Conservation (phyloP, 1,140 invertebrate genomes). For the Dreissena polymorpha region DNA sequence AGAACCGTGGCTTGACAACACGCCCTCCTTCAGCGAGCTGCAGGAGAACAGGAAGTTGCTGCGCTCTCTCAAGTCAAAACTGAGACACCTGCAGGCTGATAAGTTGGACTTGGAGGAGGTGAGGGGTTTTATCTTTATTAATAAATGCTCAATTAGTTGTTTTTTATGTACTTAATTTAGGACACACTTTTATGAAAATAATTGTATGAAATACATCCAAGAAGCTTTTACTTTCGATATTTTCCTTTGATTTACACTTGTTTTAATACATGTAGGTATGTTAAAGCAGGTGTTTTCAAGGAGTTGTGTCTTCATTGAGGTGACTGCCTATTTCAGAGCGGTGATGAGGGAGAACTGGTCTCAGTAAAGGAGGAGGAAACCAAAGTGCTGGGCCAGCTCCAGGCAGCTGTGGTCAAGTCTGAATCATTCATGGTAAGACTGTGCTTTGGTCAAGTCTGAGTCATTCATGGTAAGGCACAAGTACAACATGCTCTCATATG, state of each 20-base stretch:
- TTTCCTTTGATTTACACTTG: no score
- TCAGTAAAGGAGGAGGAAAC: conserved; percentile 32
- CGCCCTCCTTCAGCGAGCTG: conserved; percentile 24
- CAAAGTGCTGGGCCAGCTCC: conserved; percentile 26
- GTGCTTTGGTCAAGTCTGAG: conserved; percentile 37
- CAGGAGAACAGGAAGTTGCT: conserved; percentile 46
- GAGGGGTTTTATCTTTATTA: neutral
- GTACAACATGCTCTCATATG: no score
- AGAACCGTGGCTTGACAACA: conserved; percentile 42
- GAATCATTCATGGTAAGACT: conserved; percentile 29
- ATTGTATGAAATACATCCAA: no score
- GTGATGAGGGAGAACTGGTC: conserved; percentile 35
- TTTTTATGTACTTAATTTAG: neutral
- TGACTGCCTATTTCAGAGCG: conserved; percentile 23
- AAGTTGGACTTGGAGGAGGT: conserved; percentile 54
- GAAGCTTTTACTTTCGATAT: no score
- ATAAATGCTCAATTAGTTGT: neutral
- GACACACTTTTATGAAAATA: neutral
- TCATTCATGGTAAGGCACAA: conserved; percentile 19
- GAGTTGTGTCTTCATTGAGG: no score
- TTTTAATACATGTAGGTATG: no score
- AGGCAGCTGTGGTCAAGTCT: conserved; percentile 34
- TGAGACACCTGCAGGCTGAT: conserved; percentile 45
- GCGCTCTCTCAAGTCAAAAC: conserved; percentile 37
- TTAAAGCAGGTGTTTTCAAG: no score